phyloP scores from a whole-genome alignment of 2,888 invertebrate genomes.

The Trissonchulus latispiculum region DNA sequence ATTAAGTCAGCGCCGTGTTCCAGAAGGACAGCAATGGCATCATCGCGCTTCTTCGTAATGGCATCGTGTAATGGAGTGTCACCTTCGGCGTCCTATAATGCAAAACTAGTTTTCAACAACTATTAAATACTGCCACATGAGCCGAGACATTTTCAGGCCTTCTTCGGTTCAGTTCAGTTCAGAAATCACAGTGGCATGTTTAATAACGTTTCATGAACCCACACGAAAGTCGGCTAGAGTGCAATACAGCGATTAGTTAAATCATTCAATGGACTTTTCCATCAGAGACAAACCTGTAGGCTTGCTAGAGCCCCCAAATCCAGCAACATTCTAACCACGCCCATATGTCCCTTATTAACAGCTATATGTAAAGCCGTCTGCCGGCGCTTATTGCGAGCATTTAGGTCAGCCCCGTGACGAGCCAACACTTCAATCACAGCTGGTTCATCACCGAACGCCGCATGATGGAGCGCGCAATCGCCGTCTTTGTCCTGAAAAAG shows the following conservation, averaged over 20 bases:
- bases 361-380: slow-evolving; percentile 95
- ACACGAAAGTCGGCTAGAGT: no score
- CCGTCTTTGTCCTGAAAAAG: slow-evolving; percentile 70
- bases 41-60: slow-evolving; percentile 91
- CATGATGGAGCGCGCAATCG: slow-evolving; percentile 90
- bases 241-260: no score
- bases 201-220: no score
- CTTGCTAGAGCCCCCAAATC: slow-evolving; percentile 85
- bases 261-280: no score
- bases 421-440: slow-evolving; percentile 63
- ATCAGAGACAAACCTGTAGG: slow-evolving; percentile 57
- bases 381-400: slow-evolving; percentile 82
- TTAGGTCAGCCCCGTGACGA: slow-evolving; percentile 67
- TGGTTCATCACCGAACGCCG: slow-evolving; percentile 92
- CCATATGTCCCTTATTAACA: slow-evolving; percentile 87
- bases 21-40: slow-evolving; percentile 81
- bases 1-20: slow-evolving; percentile 85
- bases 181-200: no score
- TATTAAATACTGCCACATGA: no score
- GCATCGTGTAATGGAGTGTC: slow-evolving; percentile 76
- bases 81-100: slow-evolving; percentile 70
- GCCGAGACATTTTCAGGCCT: no score
- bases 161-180: no score
- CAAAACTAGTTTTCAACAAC: background rate
- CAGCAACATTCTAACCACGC: slow-evolving; percentile 79